Evolutionary conservation across 2,888 invertebrate genomes (phyloP), one percentile per base, ranked within the genome.

Genomic region (Cantharis rustica): DNA sequence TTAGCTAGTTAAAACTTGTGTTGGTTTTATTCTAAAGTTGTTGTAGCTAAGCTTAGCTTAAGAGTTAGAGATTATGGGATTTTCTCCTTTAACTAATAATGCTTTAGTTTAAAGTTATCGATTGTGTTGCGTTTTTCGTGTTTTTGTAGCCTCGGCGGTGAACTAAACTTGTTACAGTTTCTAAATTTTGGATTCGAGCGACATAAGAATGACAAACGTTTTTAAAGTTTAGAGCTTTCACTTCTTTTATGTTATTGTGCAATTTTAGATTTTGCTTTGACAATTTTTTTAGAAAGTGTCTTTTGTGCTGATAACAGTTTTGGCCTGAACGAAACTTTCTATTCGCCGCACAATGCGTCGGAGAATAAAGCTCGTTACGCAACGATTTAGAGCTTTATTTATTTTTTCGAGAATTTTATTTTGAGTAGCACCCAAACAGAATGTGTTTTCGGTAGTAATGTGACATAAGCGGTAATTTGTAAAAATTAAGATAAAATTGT

Each of bases 401-500:
- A 47, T 47, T n/a, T 47, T 47, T 47, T 47, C n/a, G 3, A 13
- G n/a, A n/a, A n/a, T 47, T 47, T n/a, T n/a, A n/a, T n/a, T 47
- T 47, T 47, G n/a, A 47, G 47, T 47, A 9, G 47, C 2, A n/a
- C 47, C n/a, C n/a, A n/a, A 47, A n/a, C 47, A 2, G n/a, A 31
- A 31, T 31, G 31, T 31, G 31, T 31, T 31, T 11, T 31, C 13
- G 31, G 31, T 31, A 31, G 31, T 31, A 31, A 31, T 31, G 31
- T 31, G 31, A 31, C 31, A 47, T n/a, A 47, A 47, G 47, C n/a
- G 47, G 47, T 47, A 47, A 47, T 47, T 47, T 47, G n/a, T 47
- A n/a, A n/a, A 47, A 47, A 47, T 47, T 47, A n/a, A 47, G 47
- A 47, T 62, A 71, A 76, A 76, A 71, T 73, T 75, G 69, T 72